phyloP scores from a whole-genome alignment of 2,888 invertebrate species.

The Hedya salicella region DNA sequence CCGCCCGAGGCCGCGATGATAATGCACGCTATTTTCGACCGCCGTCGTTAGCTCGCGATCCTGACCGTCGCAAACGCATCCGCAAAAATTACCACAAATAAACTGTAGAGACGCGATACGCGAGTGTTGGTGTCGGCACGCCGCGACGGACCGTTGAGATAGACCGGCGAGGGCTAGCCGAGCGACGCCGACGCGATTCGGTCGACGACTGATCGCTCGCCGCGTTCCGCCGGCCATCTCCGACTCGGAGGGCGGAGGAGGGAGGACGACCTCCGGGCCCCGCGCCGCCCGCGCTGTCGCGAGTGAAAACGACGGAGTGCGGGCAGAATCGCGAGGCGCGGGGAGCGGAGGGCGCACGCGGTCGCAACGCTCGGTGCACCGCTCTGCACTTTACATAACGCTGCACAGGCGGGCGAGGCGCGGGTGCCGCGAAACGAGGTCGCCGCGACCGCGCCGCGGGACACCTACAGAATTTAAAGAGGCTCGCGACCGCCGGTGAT shows the following conservation, averaged over 20 bases:
- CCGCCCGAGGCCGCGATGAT: constrained; percentile 81
- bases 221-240: constrained; percentile 45
- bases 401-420: constrained; percentile 64
- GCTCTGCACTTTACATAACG: constrained; percentile 80
- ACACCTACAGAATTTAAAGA: constrained; percentile 78
- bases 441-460: constrained; percentile 63
- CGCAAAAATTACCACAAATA: constrained; percentile 64
- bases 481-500: constrained; percentile 68
- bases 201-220: constrained; percentile 78
- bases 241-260: constrained; percentile 43
- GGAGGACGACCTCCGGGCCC: constrained; percentile 57
- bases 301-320: constrained; percentile 63
- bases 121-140: constrained; percentile 55
- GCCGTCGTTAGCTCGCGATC: constrained; percentile 67
- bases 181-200: constrained; percentile 77
- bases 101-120: constrained; percentile 66
- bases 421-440: constrained; percentile 72
- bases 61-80: constrained; percentile 77
- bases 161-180: constrained; percentile 53
- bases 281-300: constrained; percentile 63
- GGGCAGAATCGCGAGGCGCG: constrained; percentile 70
- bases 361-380: constrained; percentile 79
- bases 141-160: constrained; percentile 52
- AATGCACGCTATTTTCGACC: constrained; percentile 80
- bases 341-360: constrained; percentile 72